Conservation (phyloP, 2,888 invertebrate genomes). For the Clivina fossor region DNA sequence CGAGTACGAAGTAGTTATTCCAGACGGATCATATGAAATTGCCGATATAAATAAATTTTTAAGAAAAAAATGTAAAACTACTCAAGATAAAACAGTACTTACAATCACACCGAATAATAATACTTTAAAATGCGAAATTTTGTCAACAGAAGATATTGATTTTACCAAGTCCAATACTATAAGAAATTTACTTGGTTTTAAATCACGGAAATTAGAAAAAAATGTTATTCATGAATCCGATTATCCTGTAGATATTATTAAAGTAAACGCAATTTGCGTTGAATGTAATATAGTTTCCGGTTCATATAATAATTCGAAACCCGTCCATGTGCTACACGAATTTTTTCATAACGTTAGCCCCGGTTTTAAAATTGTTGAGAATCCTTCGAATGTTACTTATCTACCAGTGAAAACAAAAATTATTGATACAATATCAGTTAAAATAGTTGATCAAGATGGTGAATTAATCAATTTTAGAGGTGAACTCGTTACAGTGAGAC, state of each 20-base stretch:
- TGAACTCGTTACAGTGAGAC: slow-evolving; percentile 39
- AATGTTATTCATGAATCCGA: slow-evolving; percentile 41
- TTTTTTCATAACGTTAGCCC: slow-evolving; percentile 45
- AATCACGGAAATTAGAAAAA: slow-evolving; percentile 25
- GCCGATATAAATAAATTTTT: too few relatives aligned
- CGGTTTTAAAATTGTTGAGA: slow-evolving; percentile 12
- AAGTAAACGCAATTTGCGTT: slow-evolving; percentile 42
- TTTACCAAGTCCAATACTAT: slow-evolving; percentile 34
- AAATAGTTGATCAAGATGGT: slow-evolving; percentile 39
- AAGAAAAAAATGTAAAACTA: too few relatives aligned
- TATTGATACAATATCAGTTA: slow-evolving; percentile 38
- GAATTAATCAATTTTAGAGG: slow-evolving; percentile 38
- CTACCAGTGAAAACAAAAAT: slow-evolving; percentile 35
- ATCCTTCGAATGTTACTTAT: slow-evolving; percentile 36
- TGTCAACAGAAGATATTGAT: slow-evolving; percentile 29
- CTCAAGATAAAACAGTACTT: too few relatives aligned
- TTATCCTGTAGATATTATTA: slow-evolving; percentile 45
- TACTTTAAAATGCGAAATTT: slow-evolving; percentile 33
- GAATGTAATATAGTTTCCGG: slow-evolving; percentile 44
- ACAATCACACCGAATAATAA: slow-evolving; percentile 31
- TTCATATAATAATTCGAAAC: slow-evolving; percentile 43
- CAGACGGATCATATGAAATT: too few relatives aligned
- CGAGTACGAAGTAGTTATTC: too few relatives aligned
- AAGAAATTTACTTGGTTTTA: slow-evolving; percentile 43
- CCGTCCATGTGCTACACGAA: slow-evolving; percentile 46